These are phyloP conservation scores for Origma solitaria DNA, from an alignment of 2,113 vertebrate genomes.

Conservation along the genomic window DNA sequence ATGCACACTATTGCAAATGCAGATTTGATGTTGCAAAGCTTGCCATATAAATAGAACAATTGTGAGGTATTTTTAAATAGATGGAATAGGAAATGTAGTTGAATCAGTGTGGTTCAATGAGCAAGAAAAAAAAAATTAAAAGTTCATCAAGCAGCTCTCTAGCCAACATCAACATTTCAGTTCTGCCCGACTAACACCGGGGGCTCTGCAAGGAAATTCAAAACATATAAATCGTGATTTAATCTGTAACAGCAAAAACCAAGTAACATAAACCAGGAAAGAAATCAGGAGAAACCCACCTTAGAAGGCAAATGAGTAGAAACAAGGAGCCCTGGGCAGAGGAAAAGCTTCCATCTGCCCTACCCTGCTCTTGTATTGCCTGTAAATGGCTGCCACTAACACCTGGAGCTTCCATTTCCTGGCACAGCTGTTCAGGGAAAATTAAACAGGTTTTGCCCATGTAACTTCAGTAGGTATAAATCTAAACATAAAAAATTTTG, in stretches of 20 bases:
- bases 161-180: neutral
- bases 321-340: neutral
- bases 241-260: neutral
- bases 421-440: neutral
- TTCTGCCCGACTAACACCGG: neutral
- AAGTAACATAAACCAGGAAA: neutral
- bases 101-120: neutral
- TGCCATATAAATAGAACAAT: neutral
- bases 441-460: neutral
- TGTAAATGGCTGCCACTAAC: neutral
- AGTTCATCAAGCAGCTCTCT: neutral
- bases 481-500: neutral
- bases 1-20: neutral
- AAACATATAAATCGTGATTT: neutral
- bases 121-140: neutral
- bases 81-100: neutral
- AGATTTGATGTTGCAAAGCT: neutral
- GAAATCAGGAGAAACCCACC: neutral
- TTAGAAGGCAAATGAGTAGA: neutral
- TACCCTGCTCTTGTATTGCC: neutral
- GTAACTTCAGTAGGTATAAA: neutral
- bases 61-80: neutral
- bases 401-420: neutral
- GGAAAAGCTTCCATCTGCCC: fast-evolving
- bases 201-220: neutral